Evolutionary conservation across 2,797 vertebrate genomes (phyloP), one percentile per base, ranked within the genome.

Genomic region (Eulemur mongoz): DNA sequence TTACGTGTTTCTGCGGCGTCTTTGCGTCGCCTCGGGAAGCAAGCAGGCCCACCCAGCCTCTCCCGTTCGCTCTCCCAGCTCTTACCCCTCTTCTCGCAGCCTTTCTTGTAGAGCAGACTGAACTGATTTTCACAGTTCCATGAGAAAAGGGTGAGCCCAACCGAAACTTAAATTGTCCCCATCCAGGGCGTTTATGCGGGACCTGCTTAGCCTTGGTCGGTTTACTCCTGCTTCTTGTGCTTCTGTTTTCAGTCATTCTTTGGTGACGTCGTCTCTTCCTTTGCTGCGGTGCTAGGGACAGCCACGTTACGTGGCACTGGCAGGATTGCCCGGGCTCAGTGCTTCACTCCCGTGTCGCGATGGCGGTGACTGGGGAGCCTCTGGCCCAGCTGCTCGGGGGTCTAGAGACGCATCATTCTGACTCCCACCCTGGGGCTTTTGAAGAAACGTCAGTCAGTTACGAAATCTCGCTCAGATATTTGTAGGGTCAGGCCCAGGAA

Each of bases 1-100:
- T 32, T 23, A 23, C 57, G 63, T 38, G 83, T 59, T 89, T 70
- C 70, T 70, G n/a, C 57, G 30, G 38, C 27, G 13, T 57, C 73
- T 93, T 93, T 75, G 15, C 61, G 43, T 76, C 43, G 52, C 86
- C 81, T 54, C 35, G 35, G 82, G 27, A 50, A 48, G 23, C 52
- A 25, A 18, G 83, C 57, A 73, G 30, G 32, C 63, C 65, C 25
- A 35, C 52, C 48, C 14, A 11, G 57, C 45, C 23, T 1, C 61
- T 78, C 18, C 27, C 11, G 1, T 76, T 91, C 54, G 43, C n/a
- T 54, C 18, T 73, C 40, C 70, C 8, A 69, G 1, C 20, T 40
- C 40, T 25, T 25, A 35, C 59, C 45, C 0, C 1, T 25, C 73
- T 81, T 59, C 6, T 5, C 30, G 1, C 32, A 80, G n/a, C 18